These are phyloP conservation scores for Corythornis vintsioides DNA, from an alignment of 2,113 vertebrate genomes.

Conservation along the genomic window DNA sequence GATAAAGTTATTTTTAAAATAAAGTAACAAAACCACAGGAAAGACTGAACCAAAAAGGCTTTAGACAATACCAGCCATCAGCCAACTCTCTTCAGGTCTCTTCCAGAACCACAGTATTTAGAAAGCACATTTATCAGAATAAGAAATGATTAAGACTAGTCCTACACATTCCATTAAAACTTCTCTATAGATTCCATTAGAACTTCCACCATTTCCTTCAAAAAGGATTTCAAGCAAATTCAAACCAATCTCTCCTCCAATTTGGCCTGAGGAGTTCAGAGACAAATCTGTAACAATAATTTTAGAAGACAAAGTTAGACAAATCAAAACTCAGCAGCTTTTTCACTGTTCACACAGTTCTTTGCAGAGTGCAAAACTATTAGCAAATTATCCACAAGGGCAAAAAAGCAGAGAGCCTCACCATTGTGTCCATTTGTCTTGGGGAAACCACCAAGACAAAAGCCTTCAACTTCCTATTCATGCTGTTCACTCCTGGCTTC, in stretches of 20 bases:
- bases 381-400: background rate
- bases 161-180: background rate
- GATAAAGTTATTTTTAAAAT: background rate
- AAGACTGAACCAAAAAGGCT: background rate
- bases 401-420: background rate
- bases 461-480: background rate
- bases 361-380: background rate
- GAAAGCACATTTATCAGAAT: background rate
- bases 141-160: background rate
- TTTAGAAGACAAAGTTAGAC: background rate
- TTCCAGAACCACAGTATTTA: background rate
- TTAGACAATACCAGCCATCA: background rate
- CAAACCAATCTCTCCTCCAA: background rate
- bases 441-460: background rate
- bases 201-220: background rate
- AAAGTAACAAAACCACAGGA: background rate
- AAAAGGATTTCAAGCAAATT: background rate
- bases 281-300: background rate
- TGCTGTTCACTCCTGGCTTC: background rate
- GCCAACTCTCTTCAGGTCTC: background rate
- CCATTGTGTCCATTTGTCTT: background rate
- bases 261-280: background rate
- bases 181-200: background rate
- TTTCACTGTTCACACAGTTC: fast-evolving
- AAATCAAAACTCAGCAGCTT: background rate